Evolutionary conservation across 1,140 invertebrate genomes (phyloP).

Genomic region (Anastrepha obliqua): DNA sequence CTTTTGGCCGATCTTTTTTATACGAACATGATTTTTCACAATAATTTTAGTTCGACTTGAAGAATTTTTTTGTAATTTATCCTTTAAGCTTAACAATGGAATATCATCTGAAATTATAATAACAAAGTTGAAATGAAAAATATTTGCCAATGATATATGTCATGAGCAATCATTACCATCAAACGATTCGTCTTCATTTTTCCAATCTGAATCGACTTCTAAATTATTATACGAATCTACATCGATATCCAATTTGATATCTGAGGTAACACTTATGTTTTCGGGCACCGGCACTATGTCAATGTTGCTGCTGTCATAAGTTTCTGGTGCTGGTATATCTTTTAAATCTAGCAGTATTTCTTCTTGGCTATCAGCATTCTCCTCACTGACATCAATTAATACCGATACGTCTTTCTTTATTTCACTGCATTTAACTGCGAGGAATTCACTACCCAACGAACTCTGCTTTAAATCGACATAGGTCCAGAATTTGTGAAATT

Average conservation of each 20-base stretch:
- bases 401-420: not conserved
- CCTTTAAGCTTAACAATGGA: conserved; percentile 66
- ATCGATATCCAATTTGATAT: not conserved
- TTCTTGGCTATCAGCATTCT: conserved; percentile 15
- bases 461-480: conserved; percentile 68
- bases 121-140: not conserved
- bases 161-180: not conserved
- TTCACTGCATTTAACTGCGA: conserved; percentile 68
- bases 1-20: conserved; percentile 57
- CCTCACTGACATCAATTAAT: not conserved
- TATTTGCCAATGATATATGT: not conserved
- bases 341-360: conserved; percentile 48
- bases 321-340: conserved; percentile 38
- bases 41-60: conserved; percentile 5
- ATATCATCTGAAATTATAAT: conserved; percentile 59
- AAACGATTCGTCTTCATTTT: not conserved
- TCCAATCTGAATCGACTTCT: conserved; percentile 56
- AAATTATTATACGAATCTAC: not conserved
- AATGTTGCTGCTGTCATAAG: not conserved
- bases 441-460: conserved; percentile 67
- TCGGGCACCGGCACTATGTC: not conserved
- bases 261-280: not conserved
- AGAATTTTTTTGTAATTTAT: conserved; percentile 53
- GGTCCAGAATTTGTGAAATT: conserved; percentile 69
- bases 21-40: conserved; percentile 57